These are phyloP conservation scores for Scaptomyza hsui DNA, from an alignment of 1,140 invertebrate species.

Conservation along the genomic window DNA sequence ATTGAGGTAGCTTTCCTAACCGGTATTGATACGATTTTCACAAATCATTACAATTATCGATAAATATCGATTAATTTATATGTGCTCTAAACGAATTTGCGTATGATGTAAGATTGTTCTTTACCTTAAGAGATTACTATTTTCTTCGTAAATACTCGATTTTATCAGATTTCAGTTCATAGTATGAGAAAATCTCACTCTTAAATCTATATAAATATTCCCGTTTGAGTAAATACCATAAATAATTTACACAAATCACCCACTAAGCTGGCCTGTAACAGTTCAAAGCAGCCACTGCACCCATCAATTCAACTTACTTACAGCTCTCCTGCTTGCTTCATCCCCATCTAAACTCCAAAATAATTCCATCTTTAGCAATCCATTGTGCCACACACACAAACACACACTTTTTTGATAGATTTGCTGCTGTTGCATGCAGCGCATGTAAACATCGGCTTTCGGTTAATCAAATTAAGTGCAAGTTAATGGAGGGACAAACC, in stretches of 20 bases:
- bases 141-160: too few species aligned
- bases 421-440: conserved; percentile 57
- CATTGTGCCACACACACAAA: conserved; percentile 1
- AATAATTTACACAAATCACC: conserved; percentile 44
- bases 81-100: too few species aligned
- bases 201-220: not conserved
- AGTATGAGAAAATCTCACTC: too few species aligned
- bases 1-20: too few species aligned
- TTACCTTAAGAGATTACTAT: too few species aligned
- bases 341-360: too few species aligned
- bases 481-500: conserved; percentile 68
- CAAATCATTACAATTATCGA: too few species aligned
- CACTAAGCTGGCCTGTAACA: conserved; percentile 17
- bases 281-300: conserved; percentile 25
- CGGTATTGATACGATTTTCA: too few species aligned
- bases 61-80: too few species aligned
- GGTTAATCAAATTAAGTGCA: conserved; percentile 83
- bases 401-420: conserved; percentile 59
- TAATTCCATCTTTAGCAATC: not conserved
- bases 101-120: too few species aligned
- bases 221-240: conserved; percentile 14
- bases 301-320: conserved; percentile 18
- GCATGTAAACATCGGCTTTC: conserved; percentile 80
- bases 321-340: not conserved
- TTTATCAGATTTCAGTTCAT: too few species aligned